Conservation (phyloP, 2,888 invertebrate species). For the Malthinus flaveolus region DNA sequence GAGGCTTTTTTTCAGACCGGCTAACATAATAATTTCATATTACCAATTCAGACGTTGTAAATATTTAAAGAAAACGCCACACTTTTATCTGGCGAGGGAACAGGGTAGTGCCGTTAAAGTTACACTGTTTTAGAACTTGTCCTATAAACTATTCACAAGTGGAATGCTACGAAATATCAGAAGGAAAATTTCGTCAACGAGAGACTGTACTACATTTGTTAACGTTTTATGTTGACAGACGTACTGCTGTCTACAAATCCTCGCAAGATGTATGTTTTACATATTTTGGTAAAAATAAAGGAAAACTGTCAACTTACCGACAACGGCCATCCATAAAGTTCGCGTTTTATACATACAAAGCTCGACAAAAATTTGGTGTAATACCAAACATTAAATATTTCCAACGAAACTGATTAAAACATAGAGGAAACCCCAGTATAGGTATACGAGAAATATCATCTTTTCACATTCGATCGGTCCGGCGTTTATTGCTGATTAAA, state of each 20-base stretch:
- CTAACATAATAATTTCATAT: constrained; percentile 24
- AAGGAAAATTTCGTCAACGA: constrained; percentile 29
- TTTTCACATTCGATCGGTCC: too few relatives aligned
- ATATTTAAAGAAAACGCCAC: constrained; percentile 26
- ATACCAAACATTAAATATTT: too few relatives aligned
- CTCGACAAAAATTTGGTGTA: too few relatives aligned
- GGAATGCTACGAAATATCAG: constrained; percentile 29
- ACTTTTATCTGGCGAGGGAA: constrained; percentile 22
- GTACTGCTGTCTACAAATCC: constrained; percentile 26
- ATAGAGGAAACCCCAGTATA: too few relatives aligned
- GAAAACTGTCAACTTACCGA: too few relatives aligned
- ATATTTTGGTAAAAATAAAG: neutral
- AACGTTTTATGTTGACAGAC: constrained; percentile 33
- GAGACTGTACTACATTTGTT: constrained; percentile 33
- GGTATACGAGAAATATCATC: too few relatives aligned
- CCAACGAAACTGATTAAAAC: too few relatives aligned
- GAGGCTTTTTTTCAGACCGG: constrained; percentile 5
- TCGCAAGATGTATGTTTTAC: constrained; percentile 10
- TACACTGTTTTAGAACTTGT: constrained; percentile 29
- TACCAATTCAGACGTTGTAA: constrained; percentile 27
- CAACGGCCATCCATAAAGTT: too few relatives aligned
- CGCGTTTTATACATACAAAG: too few relatives aligned
- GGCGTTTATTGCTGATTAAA: too few relatives aligned
- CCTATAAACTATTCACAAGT: constrained; percentile 33
- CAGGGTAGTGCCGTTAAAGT: constrained; percentile 26